phyloP scores from a whole-genome alignment of 2,888 invertebrate species.

The Carterocephalus palaemon region DNA sequence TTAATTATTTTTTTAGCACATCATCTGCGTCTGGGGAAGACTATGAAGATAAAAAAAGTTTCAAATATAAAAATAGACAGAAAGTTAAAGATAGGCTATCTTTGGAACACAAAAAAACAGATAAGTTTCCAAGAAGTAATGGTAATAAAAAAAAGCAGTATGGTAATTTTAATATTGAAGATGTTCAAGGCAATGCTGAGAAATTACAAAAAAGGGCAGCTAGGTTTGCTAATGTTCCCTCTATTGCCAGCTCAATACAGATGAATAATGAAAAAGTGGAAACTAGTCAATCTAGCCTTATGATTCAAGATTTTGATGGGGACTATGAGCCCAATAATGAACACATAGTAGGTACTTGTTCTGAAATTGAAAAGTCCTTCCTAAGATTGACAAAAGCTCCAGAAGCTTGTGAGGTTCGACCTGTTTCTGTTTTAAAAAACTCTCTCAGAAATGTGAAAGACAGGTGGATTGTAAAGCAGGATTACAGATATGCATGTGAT shows the following conservation, averaged over 20 bases:
- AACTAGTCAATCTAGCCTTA: conserved; percentile 49
- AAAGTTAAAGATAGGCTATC: conserved; percentile 80
- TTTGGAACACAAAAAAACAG: conserved; percentile 61
- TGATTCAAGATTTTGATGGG: conserved; percentile 80
- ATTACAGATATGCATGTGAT: conserved; percentile 98
- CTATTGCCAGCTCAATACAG: conserved; percentile 70
- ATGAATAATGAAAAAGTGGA: conserved; percentile 52
- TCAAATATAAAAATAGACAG: conserved; percentile 62
- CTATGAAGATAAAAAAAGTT: conserved; percentile 69
- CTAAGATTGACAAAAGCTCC: conserved; percentile 97
- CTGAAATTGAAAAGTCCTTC: conserved; percentile 97
- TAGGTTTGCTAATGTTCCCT: conserved; percentile 82
- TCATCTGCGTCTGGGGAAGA: conserved; percentile 77
- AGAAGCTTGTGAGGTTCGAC: conserved; percentile 93
- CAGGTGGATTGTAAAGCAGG: conserved; percentile 92
- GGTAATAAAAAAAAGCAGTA: conserved; percentile 80
- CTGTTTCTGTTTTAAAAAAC: conserved; percentile 89
- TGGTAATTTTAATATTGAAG: conserved; percentile 82
- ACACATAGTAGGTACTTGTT: conserved; percentile 96
- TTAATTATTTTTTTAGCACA: conserved; percentile 55
- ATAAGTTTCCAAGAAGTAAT: conserved; percentile 70
- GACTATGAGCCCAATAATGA: conserved; percentile 91
- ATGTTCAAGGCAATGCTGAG: conserved; percentile 86
- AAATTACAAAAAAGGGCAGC: conserved; percentile 93
- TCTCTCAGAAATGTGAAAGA: conserved; percentile 94